Evolutionary conservation across 2,888 invertebrate genomes (phyloP), one percentile per base, ranked within the genome.

Genomic region (Eutolmus rufibarbis): DNA sequence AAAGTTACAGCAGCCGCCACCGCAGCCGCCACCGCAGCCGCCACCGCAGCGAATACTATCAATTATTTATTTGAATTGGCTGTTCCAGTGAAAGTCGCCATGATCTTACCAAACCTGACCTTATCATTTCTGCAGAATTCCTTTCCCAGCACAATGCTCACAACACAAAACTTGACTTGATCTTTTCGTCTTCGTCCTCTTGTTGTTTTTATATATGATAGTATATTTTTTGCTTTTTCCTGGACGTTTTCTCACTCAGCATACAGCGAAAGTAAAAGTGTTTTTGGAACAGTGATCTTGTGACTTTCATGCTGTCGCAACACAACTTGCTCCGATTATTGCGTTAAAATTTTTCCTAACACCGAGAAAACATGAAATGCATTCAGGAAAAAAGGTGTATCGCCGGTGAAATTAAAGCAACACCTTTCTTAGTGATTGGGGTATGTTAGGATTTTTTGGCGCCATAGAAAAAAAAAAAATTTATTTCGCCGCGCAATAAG

Each of bases 231-330:
- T 51, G 51, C 37, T 28, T 19, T 57, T 66, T 66, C 28, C 51
- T 7, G 23, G 14, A 37, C 37, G 8, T 79, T 28, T 40, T 43
- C 66, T 82, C 66, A 34, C 5, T 9, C 76, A 28, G 23, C 66
- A 66, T 28, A 66, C 5, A 79, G 51, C 57, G 82, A 82, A 56
- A 82, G 82, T 82, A 82, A 82, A 82, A 82, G 82, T 82, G 82
- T 34, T 82, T 82, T 82, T 66, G 56, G 57, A 57, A 66, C 37
- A 46, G 57, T 37, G 14, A 31, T 82, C 57, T 82, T 57, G 37
- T 56, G 14, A 66, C 82, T 82, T 82, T 82, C 82, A 34, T 57
- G 57, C 19, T 9, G 40, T 66, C 23, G 14, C 57, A 12, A 40
- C 40, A 66, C 82, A 23, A 34, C 57, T 82, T 57, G 34, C 19